phyloP scores from a whole-genome alignment of 2,797 vertebrate genomes.

The Salarias fasciatus region DNA sequence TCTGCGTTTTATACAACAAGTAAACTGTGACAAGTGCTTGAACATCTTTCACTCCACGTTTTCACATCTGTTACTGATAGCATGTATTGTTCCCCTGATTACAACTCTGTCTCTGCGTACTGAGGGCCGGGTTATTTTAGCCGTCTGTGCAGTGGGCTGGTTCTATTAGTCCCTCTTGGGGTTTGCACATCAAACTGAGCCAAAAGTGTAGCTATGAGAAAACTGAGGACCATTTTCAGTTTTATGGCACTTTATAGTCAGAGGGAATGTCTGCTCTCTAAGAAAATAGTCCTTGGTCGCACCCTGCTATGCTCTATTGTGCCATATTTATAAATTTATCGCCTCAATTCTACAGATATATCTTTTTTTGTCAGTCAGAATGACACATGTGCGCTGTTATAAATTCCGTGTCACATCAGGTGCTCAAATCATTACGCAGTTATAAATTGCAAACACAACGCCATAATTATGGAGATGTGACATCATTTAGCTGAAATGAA shows the following conservation, averaged over 20 bases:
- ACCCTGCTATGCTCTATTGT: not conserved
- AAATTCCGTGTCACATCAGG: constrained; percentile 13
- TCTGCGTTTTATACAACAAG: not conserved
- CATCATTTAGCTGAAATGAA: constrained; percentile 24
- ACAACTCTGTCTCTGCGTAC: constrained; percentile 1
- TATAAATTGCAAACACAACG: constrained; percentile 22
- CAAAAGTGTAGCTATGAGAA: constrained; percentile 9
- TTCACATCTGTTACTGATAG: not conserved
- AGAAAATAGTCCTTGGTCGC: not conserved
- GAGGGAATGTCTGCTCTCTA: constrained; percentile 5
- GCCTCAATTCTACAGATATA: not conserved
- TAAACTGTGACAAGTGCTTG: not conserved
- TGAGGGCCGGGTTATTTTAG: constrained; percentile 20
- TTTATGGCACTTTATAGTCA: constrained; percentile 13
- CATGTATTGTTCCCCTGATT: constrained; percentile 4
- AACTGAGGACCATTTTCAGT: constrained; percentile 15
- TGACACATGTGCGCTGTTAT: not conserved
- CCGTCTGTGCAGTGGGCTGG: not conserved
- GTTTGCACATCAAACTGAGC: constrained; percentile 23
- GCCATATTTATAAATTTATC: constrained; percentile 14
- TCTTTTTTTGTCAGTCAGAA: constrained; percentile 2
- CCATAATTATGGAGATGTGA: constrained; percentile 32
- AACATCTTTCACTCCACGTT: not conserved
- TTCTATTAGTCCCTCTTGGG: constrained; percentile 14
- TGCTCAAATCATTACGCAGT: constrained; percentile 19